phyloP scores from a whole-genome alignment of 2,113 vertebrate genomes.

The Callocephalon fimbriatum region DNA sequence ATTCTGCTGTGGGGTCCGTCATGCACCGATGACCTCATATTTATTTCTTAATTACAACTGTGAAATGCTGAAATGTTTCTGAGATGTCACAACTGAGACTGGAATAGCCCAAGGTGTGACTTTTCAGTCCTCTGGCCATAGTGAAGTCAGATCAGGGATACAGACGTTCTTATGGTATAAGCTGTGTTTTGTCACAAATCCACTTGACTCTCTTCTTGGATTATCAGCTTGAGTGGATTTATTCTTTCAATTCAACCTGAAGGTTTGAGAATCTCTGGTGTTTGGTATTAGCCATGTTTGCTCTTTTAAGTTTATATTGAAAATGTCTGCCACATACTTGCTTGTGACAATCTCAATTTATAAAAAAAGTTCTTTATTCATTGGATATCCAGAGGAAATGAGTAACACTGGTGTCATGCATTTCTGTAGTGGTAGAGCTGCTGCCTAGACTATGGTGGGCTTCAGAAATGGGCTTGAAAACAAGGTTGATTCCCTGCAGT shows the following conservation, averaged over 20 bases:
- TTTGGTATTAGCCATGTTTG: background rate
- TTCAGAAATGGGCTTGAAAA: background rate
- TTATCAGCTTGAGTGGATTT: background rate
- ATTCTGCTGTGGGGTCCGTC: background rate
- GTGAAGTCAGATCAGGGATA: background rate
- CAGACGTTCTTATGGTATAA: background rate
- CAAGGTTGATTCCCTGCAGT: background rate
- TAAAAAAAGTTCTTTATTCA: background rate
- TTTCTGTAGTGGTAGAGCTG: background rate
- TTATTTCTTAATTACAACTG: background rate
- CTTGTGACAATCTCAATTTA: background rate
- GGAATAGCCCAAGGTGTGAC: background rate
- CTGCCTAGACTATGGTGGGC: background rate
- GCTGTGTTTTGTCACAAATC: background rate
- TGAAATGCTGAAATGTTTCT: background rate
- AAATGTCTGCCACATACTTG: background rate
- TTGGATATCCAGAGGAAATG: background rate
- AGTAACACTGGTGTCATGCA: background rate
- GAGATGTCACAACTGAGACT: background rate
- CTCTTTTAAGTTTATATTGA: background rate
- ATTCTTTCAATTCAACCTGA: background rate
- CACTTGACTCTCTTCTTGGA: background rate
- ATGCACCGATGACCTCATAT: background rate
- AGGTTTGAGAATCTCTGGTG: background rate
- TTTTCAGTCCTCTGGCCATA: background rate